Evolutionary conservation across 2,113 vertebrate species (phyloP).

Genomic region (Nycticryphes semicollaris): DNA sequence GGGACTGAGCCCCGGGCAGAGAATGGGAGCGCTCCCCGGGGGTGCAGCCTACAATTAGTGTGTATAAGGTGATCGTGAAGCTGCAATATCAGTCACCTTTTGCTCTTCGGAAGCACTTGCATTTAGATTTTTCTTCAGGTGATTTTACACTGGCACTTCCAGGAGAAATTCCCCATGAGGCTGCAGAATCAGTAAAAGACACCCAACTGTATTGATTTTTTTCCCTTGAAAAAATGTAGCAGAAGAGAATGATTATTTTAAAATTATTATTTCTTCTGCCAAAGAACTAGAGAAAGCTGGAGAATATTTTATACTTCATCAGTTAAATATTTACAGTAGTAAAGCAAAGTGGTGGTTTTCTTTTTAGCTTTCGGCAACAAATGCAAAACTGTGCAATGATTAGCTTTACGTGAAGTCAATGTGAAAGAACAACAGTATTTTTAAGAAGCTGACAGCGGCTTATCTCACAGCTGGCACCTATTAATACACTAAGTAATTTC

Average conservation of each 20-base stretch:
- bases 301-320: conserved; percentile 4
- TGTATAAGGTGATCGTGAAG: background rate
- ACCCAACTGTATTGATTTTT: background rate
- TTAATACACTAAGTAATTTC: conserved; percentile 50
- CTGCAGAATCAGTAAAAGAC: background rate
- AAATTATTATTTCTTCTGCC: background rate
- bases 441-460: conserved; percentile 37
- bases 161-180: background rate
- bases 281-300: background rate
- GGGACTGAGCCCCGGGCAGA: background rate
- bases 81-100: background rate
- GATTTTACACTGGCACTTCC: background rate
- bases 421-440: conserved; percentile 28
- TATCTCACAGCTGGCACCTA: conserved; percentile 54
- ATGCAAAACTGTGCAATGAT: background rate
- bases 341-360: background rate
- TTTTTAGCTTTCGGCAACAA: background rate
- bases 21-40: background rate
- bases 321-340: conserved; percentile 14
- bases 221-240: background rate
- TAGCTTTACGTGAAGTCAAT: background rate
- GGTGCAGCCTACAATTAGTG: background rate
- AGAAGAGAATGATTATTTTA: background rate
- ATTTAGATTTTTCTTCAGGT: background rate
- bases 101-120: background rate